Base-by-base conservation (phyloP, 2,888 invertebrate species). In the Andricus quercusramuli region DNA sequence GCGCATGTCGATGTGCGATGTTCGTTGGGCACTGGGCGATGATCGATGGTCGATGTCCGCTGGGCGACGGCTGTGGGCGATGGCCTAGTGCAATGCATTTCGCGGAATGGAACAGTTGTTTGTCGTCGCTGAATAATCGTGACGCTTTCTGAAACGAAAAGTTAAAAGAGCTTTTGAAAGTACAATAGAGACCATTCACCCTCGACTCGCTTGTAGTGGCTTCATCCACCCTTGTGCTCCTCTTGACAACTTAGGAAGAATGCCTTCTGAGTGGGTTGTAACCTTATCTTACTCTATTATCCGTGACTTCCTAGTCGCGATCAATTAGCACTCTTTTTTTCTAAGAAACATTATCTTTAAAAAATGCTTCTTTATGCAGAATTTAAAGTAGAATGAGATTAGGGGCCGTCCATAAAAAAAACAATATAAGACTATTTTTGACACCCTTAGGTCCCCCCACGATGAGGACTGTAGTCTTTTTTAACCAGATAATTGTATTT, bases 81-180 rank as follows among this genome's bases (percentile, higher is more conserved):
- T 56, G 32, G 32, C 76, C 76, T 83, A 80, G 83, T 81, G 83
- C 82, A 82, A 85, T 81, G 83, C 82, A 82, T 85, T 84, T 70
- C 77, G 80, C 82, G 83, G 82, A 85, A 85, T 83, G 85, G 85
- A 85, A 85, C 85, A 86, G 85, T 89, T 90, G 88, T 90, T 90
- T 90, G 88, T 90, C 90, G 90, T 90, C 87, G 86, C 83, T 89
- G 89, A 90, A 89, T 90, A 90, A 90, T 90, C 88, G 88, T 84
- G 80, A 81, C 85, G 87, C 85, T 84, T 85, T 82, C 79, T 80
- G 82, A 83, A 83, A 86, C 83, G 79, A 82, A 79, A 85, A 84
- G 82, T 85, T 80, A 80, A 81, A 85, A 85, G 74, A 56, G 79
- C 86, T 87, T 88, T 90, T 90, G 89, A 90, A 90, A 90, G 88